phyloP scores from a whole-genome alignment of 2,113 vertebrate species.

The Australoheros scitulus region DNA sequence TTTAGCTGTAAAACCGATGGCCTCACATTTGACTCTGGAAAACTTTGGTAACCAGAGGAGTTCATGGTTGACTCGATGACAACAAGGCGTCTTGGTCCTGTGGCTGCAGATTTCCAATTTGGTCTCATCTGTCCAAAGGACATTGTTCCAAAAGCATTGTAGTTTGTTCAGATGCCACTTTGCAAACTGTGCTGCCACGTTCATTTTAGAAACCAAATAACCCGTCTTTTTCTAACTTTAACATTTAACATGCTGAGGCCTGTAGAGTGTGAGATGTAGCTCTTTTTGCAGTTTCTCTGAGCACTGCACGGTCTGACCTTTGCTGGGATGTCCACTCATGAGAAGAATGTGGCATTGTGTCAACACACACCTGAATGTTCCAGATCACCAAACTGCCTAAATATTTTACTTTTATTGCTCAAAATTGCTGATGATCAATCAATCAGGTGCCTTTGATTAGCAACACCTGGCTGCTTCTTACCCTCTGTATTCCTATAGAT shows the following conservation, averaged over 20 bases:
- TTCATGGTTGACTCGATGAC: neutral
- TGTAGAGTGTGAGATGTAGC: neutral
- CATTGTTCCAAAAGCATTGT: neutral
- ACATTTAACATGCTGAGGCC: neutral
- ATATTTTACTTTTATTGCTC: neutral
- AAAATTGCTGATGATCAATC: neutral
- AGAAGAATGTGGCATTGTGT: neutral
- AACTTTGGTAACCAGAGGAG: neutral
- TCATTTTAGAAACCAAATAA: neutral
- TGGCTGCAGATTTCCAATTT: neutral
- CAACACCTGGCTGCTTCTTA: neutral
- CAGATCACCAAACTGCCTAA: neutral
- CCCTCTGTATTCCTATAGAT: neutral
- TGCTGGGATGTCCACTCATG: neutral
- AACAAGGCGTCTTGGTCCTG: neutral
- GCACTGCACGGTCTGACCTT: neutral
- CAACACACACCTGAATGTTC: neutral
- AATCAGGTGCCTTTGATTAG: neutral
- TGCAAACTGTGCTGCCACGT: neutral
- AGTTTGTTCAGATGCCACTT: neutral
- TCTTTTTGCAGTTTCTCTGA: neutral
- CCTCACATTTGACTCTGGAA: neutral
- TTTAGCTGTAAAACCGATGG: neutral
- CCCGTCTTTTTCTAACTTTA: neutral
- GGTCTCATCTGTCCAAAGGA: neutral